Conservation (phyloP, 2,888 invertebrate species). For the Autographa pulchrina region DNA sequence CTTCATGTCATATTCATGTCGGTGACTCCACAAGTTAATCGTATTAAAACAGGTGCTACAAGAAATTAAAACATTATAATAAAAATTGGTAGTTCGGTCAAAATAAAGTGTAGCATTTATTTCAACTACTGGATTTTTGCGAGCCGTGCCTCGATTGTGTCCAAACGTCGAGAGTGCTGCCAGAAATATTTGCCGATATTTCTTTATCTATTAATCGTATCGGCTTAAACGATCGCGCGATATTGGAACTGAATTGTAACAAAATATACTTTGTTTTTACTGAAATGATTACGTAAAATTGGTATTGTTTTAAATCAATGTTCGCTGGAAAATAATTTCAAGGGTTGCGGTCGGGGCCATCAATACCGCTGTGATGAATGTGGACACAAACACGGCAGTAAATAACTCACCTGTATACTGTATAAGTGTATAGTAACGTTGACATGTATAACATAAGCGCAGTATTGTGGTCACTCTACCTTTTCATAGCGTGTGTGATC, state of each 20-base stretch:
- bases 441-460: neutral
- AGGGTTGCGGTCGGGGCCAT: neutral
- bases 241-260: slow-evolving; percentile 36
- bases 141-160: slow-evolving; percentile 41
- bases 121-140: slow-evolving; percentile 34
- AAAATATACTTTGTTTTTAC: slow-evolving; percentile 31
- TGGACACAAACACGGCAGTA: neutral
- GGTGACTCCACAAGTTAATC: slow-evolving; percentile 9
- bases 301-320: slow-evolving; percentile 39
- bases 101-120: slow-evolving; percentile 42
- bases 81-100: slow-evolving; percentile 28
- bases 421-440: neutral
- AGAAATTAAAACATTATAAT: slow-evolving; percentile 46
- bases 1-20: neutral
- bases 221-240: slow-evolving; percentile 42
- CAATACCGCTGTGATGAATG: slow-evolving; percentile 1
- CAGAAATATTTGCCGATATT: slow-evolving; percentile 47
- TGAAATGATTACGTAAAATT: slow-evolving; percentile 18
- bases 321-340: slow-evolving; percentile 11
- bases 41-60: slow-evolving; percentile 18
- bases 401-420: neutral
- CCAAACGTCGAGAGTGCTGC: slow-evolving; percentile 29
- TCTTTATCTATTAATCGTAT: slow-evolving; percentile 55
- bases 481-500: slow-evolving; percentile 2
- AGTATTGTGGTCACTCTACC: neutral